Evolutionary conservation across 2,113 vertebrate genomes (phyloP).

Genomic region (Aegithalos caudatus): DNA sequence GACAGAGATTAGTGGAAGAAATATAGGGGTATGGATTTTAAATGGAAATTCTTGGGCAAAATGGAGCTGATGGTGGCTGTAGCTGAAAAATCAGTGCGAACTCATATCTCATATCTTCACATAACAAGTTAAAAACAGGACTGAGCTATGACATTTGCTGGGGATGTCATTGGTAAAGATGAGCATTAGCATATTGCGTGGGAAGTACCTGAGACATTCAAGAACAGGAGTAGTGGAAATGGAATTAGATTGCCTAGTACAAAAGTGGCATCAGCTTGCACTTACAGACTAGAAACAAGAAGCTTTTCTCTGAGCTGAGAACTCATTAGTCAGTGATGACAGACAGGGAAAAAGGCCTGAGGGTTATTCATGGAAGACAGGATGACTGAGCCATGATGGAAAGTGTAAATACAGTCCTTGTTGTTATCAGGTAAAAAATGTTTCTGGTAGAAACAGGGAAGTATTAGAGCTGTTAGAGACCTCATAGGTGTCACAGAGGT

Average conservation of each 20-base stretch:
- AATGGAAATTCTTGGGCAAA: neutral
- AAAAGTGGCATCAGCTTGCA: neutral
- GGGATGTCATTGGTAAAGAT: neutral
- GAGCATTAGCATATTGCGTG: neutral
- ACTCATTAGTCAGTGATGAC: conserved; percentile 10
- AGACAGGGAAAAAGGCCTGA: neutral
- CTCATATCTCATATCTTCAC: neutral
- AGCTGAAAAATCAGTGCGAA: neutral
- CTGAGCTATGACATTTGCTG: neutral
- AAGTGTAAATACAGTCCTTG: neutral
- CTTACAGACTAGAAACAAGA: neutral
- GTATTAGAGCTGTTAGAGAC: neutral
- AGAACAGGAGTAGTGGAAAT: neutral
- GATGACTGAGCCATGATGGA: neutral
- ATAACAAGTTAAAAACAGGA: neutral
- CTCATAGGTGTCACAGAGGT: neutral
- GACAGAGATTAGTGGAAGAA: neutral
- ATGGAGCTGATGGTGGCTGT: neutral
- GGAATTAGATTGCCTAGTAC: neutral
- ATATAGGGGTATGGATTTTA: neutral
- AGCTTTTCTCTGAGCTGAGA: neutral
- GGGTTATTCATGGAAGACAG: neutral
- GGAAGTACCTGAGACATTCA: neutral
- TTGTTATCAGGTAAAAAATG: neutral
- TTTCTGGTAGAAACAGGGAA: neutral